phyloP scores from a whole-genome alignment of 1,140 invertebrate genomes.

The Diorhabda elongata region DNA sequence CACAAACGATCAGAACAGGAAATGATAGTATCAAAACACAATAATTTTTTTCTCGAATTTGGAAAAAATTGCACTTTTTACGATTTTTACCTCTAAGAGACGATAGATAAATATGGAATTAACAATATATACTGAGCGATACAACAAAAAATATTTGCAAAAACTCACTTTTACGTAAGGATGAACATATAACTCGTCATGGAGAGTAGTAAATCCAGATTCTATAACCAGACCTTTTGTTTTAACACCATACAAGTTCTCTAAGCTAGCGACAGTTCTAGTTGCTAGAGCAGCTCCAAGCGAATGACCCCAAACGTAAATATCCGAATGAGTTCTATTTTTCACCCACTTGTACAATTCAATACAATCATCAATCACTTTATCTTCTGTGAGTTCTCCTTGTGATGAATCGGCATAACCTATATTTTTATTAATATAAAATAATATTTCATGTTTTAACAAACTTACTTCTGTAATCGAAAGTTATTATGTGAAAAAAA shows the following conservation, averaged over 20 bases:
- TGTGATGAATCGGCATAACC: constrained; percentile 42
- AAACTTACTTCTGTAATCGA: constrained; percentile 81
- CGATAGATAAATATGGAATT: too few relatives aligned
- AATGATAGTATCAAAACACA: too few relatives aligned
- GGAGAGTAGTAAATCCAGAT: constrained; percentile 40
- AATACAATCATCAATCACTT: constrained; percentile 38
- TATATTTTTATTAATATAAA: constrained; percentile 16
- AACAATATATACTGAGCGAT: too few relatives aligned
- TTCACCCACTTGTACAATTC: constrained; percentile 38
- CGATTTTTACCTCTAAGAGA: too few relatives aligned
- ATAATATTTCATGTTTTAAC: background rate
- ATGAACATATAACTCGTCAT: constrained; percentile 39
- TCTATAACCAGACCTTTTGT: constrained; percentile 39
- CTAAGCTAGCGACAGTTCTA: constrained; percentile 26
- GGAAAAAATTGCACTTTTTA: too few relatives aligned
- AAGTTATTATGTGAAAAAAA: constrained; percentile 70
- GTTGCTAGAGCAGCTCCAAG: constrained; percentile 38
- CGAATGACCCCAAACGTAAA: constrained; percentile 44
- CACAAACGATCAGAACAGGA: too few relatives aligned
- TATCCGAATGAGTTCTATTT: constrained; percentile 30
- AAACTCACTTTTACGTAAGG: constrained; percentile 33
- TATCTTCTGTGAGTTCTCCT: constrained; percentile 36
- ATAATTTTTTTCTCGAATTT: too few relatives aligned
- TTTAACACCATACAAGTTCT: constrained; percentile 18
- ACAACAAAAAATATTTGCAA: too few relatives aligned